Conservation (phyloP, 2,888 invertebrate species). For the Lithophane leautieri region DNA sequence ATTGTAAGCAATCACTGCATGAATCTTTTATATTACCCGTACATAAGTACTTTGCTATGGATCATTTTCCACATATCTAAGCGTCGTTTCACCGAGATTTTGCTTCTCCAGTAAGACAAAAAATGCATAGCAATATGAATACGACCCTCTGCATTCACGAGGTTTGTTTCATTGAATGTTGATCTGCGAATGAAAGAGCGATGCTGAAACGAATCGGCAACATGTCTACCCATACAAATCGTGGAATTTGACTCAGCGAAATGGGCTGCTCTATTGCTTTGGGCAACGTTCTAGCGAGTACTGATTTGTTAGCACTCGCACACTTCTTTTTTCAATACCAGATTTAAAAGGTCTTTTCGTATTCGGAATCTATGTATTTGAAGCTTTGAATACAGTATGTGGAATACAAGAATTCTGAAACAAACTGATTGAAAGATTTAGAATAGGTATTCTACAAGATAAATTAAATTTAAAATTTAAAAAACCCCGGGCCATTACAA, state of each 20-base stretch:
- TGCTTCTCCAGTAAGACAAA: constrained; percentile 15
- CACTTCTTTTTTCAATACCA: constrained; percentile 33
- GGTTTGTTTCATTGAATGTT: constrained; percentile 58
- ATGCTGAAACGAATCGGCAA: constrained; percentile 38
- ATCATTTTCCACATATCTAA: neutral
- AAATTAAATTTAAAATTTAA: no score
- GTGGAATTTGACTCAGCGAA: constrained; percentile 57
- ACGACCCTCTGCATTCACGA: constrained; percentile 43
- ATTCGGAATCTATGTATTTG: constrained; percentile 19
- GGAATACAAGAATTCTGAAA: constrained; percentile 4
- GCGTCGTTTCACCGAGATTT: constrained; percentile 5
- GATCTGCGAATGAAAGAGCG: constrained; percentile 52
- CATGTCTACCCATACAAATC: constrained; percentile 61
- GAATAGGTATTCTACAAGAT: neutral
- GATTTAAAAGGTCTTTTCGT: constrained; percentile 40
- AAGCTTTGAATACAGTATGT: constrained; percentile 1
- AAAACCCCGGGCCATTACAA: no score
- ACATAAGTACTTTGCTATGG: neutral
- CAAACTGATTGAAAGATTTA: neutral
- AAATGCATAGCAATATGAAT: constrained; percentile 48
- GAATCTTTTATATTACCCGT: neutral
- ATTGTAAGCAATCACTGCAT: neutral
- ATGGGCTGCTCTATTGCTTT: constrained; percentile 55
- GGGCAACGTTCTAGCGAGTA: constrained; percentile 38
- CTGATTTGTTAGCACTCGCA: constrained; percentile 54